These are phyloP conservation scores for Bellardia pandia DNA, from an alignment of 2,888 invertebrate genomes.

Conservation along the genomic window DNA sequence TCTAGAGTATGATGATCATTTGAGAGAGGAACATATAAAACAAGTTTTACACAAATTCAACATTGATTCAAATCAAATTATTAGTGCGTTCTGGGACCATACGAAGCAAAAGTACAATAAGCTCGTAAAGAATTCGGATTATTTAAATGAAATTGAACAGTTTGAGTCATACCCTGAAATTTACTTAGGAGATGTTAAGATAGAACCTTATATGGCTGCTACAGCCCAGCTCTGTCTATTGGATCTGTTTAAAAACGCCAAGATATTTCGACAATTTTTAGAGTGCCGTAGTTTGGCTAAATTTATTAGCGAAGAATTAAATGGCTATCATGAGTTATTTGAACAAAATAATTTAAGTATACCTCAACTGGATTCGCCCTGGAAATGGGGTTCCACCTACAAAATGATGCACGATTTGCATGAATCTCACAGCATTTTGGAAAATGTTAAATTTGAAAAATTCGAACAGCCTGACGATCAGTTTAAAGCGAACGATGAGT, in stretches of 20 bases:
- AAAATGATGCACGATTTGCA: slow-evolving; percentile 53
- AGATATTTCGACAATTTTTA: slow-evolving; percentile 38
- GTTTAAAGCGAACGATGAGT: slow-evolving; percentile 27
- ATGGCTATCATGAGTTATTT: slow-evolving; percentile 57
- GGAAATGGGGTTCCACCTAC: slow-evolving; percentile 58
- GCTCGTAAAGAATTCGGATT: slow-evolving; percentile 42
- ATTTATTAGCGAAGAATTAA: slow-evolving; percentile 37
- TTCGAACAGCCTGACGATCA: slow-evolving; percentile 21
- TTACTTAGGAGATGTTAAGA: slow-evolving; percentile 27
- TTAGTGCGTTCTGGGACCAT: slow-evolving; percentile 55
- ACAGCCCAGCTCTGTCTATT: slow-evolving; percentile 50
- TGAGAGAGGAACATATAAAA: slow-evolving; percentile 50
- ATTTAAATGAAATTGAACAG: slow-evolving; percentile 38
- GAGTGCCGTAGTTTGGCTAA: slow-evolving; percentile 60
- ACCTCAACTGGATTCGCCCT: slow-evolving; percentile 63
- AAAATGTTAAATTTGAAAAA: slow-evolving; percentile 53
- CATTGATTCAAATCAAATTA: slow-evolving; percentile 63
- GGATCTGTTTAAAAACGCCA: slow-evolving; percentile 51
- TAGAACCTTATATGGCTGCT: slow-evolving; percentile 42
- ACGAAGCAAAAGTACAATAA: slow-evolving; percentile 10
- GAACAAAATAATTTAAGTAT: slow-evolving; percentile 18
- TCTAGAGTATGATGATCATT: background rate
- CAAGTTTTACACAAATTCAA: slow-evolving; percentile 57
- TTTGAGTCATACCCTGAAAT: slow-evolving; percentile 39
- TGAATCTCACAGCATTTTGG: slow-evolving; percentile 22